phyloP scores from a whole-genome alignment of 2,888 invertebrate species.

The Drosophila melanosoma region DNA sequence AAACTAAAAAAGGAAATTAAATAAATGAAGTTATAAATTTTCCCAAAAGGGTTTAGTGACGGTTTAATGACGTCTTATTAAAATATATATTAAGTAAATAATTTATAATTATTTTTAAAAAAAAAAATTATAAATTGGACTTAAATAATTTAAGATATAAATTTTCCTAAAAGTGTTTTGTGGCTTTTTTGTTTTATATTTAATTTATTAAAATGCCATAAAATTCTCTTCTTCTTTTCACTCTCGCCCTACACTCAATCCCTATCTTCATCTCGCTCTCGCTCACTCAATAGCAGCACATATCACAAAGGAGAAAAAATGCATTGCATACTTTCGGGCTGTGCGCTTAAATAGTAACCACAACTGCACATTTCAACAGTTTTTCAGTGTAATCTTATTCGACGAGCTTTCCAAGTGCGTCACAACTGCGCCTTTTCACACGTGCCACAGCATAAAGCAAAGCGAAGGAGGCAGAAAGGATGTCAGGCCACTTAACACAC shows the following conservation, averaged over 20 bases:
- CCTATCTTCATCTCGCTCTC: background rate
- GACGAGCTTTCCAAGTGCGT: slow-evolving; percentile 18
- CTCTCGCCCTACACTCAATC: background rate
- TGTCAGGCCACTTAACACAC: slow-evolving; percentile 64
- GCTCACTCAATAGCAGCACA: background rate
- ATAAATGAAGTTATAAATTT: too few species aligned
- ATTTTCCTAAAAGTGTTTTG: background rate
- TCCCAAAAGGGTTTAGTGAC: too few species aligned
- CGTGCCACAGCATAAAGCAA: slow-evolving; percentile 50
- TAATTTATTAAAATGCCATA: background rate
- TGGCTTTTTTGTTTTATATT: background rate
- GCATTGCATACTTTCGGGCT: slow-evolving; percentile 61
- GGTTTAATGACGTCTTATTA: background rate
- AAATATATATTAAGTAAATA: background rate
- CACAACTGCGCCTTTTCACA: slow-evolving; percentile 68
- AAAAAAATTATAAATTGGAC: too few species aligned
- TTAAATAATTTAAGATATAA: background rate
- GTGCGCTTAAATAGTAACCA: slow-evolving; percentile 12
- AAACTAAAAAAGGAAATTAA: too few species aligned
- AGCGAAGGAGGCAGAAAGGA: background rate
- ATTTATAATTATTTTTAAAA: too few species aligned
- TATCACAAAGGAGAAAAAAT: background rate
- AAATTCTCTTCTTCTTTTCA: background rate
- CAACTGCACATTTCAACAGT: slow-evolving; percentile 17
- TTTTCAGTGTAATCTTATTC: slow-evolving; percentile 41